These are phyloP conservation scores for Callopanchax toddi DNA, from an alignment of 2,113 vertebrate genomes.

Conservation along the genomic window DNA sequence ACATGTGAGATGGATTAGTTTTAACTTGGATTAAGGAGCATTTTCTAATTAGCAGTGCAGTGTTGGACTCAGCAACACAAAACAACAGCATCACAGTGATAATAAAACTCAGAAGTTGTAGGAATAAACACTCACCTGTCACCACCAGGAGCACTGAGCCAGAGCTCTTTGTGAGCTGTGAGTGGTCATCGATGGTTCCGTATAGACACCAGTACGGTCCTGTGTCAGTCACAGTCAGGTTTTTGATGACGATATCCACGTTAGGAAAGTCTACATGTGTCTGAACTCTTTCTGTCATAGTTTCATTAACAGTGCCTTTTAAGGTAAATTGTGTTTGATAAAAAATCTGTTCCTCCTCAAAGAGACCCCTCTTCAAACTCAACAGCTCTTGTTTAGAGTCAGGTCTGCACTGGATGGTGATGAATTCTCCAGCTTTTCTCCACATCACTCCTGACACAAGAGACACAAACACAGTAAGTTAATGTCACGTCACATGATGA, in stretches of 20 bases:
- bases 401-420: constrained; percentile 52
- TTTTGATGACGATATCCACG: constrained; percentile 40
- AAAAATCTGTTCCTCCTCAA: accelerated
- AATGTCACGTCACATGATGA: not conserved
- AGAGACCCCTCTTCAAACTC: constrained; percentile 41
- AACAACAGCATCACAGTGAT: no score
- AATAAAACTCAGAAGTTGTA: not conserved
- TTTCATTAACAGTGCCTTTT: accelerated
- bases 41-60: not conserved
- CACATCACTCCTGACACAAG: not conserved
- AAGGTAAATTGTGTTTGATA: no score
- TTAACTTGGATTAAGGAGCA: no score
- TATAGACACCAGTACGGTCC: constrained; percentile 54
- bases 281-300: not conserved
- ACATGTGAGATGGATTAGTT: no score
- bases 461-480: accelerated
- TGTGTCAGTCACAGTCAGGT: constrained; percentile 52
- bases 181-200: not conserved
- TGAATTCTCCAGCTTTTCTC: not conserved
- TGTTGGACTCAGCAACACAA: no score
- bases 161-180: no score
- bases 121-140: not conserved
- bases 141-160: constrained; percentile 41
- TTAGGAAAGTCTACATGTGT: accelerated
- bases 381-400: accelerated